These are phyloP conservation scores for Stichodactyla helianthus DNA, from an alignment of 64 coral and sea anemone species.

Conservation along the genomic window DNA sequence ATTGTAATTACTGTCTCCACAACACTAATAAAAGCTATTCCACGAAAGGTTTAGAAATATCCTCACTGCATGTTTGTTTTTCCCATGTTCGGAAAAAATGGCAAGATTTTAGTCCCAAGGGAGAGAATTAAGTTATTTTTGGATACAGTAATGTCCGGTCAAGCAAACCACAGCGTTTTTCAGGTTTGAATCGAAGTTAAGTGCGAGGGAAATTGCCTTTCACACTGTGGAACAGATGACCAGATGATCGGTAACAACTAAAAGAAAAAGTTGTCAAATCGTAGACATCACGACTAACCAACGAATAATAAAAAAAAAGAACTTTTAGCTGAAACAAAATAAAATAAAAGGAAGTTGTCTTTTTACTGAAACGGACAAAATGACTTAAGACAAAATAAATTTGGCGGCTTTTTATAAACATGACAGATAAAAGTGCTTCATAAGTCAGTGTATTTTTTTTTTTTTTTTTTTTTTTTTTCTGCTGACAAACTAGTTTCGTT, in stretches of 20 bases:
- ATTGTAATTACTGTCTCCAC: not conserved
- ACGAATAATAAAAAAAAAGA: not conserved
- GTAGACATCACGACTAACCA: constrained; percentile 4
- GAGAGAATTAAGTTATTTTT: not conserved
- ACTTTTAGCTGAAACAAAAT: not conserved
- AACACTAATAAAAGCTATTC: not conserved
- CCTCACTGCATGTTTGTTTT: no score
- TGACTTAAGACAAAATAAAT: not conserved
- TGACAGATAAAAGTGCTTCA: not conserved
- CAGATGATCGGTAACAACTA: not conserved
- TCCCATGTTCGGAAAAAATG: not conserved
- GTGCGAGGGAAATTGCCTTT: not conserved
- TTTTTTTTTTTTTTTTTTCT: not conserved
- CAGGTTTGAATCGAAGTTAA: not conserved
- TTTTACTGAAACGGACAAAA: constrained; percentile 10
- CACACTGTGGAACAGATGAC: not conserved
- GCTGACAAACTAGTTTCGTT: not conserved
- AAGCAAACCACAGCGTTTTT: not conserved
- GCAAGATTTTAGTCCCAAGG: not conserved
- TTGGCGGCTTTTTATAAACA: not conserved
- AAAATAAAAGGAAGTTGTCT: not conserved
- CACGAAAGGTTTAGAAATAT: not conserved
- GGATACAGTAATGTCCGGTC: not conserved
- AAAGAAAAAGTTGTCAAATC: not conserved
- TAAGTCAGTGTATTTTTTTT: not conserved